Evolutionary conservation across 2,797 vertebrate genomes (phyloP).

Genomic region (Acrocephalus scirpaceus): DNA sequence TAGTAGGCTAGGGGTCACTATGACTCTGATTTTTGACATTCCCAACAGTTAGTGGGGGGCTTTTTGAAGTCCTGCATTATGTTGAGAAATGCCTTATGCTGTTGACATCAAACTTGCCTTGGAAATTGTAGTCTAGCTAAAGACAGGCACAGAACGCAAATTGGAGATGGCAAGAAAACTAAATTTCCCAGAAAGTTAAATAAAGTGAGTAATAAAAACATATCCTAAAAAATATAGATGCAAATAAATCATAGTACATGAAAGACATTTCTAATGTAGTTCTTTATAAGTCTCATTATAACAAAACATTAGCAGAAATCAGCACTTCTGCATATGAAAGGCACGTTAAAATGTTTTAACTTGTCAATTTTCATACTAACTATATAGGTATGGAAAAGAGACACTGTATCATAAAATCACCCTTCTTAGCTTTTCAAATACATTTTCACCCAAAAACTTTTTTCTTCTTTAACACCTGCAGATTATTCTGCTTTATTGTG

Average conservation of each 20-base stretch:
- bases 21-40: background rate
- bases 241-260: background rate
- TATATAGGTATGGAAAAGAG: background rate
- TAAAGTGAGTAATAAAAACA: background rate
- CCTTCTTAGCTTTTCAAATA: background rate
- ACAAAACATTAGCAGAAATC: background rate
- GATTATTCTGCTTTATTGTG: background rate
- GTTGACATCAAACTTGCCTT: background rate
- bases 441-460: background rate
- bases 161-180: background rate
- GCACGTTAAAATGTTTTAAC: background rate
- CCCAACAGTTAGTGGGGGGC: background rate
- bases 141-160: background rate
- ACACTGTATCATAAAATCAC: background rate
- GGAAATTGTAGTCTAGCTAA: background rate
- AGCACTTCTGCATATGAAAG: background rate
- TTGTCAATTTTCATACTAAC: background rate
- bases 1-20: background rate
- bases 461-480: background rate
- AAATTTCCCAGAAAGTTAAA: background rate
- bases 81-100: background rate
- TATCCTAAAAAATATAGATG: background rate
- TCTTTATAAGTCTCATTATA: background rate
- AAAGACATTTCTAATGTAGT: background rate
- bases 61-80: background rate